Evolutionary conservation across 1,140 invertebrate species (phyloP), one percentile per base, ranked within the genome.

Genomic region (Sminthurinus signatus): DNA sequence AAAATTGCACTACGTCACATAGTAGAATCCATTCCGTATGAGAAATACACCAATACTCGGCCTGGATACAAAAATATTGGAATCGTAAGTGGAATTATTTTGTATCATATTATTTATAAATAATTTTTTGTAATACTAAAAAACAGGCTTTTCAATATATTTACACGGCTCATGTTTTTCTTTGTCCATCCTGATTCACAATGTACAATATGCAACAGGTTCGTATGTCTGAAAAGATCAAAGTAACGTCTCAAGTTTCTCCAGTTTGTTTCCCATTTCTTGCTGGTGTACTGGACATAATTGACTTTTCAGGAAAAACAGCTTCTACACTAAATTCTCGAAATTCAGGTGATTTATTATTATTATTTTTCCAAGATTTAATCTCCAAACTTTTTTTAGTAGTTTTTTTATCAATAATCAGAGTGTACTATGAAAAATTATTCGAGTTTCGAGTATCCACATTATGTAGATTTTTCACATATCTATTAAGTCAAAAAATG

Each of bases 211-310:
- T 25, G 36, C 23, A 25, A 1, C 23, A 61, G 59, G 52, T 60
- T 42, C 32, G 57, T n/a, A 14, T 65, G 1, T 15, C 29, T 1
- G 15, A 39, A 10, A 50, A 25, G 1, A 31, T 62, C 1, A 29
- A n/a, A 14, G 46, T 58, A 14, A 46, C 29, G n/a, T 4, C 44
- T 39, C 25, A 29, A 1, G n/a, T 25, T 19, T 43, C 55, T 23
- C 65, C 65, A 5, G 23, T 67, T 28, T 67, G 65, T 29, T 67
- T 67, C 12, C 65, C 65, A 1, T 67, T 67, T 32, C 19, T 54
- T 1, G 65, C 65, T 29, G 58, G 58, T 0, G 65, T 67, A 14
- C 32, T 67, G 17, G 65, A 67, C 31, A 67, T 67, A 10, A 44
- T 67, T 1, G 42, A 27, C 15, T 67, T 67, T 42, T 19, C 17